Conservation (phyloP, 2,888 invertebrate genomes). For the Mythimna pallens region DNA sequence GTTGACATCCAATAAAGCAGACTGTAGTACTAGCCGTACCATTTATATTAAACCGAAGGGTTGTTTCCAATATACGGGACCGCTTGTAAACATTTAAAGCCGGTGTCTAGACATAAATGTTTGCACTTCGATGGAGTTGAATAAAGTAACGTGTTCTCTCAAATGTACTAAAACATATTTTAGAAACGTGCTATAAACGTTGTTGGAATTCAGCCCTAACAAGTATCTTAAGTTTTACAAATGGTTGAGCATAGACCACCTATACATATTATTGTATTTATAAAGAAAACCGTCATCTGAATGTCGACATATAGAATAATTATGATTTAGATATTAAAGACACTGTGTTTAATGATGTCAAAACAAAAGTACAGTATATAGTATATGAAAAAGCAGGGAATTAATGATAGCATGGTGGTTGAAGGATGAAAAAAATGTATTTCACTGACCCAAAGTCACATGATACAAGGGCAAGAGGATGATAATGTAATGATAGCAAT, state of each 20-base stretch:
- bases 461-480: background rate
- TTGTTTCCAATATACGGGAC: conserved; percentile 49
- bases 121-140: conserved; percentile 51
- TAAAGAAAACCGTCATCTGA: background rate
- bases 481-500: too few species aligned
- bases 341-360: background rate
- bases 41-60: conserved; percentile 52
- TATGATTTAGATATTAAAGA: background rate
- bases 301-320: background rate
- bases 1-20: conserved; percentile 34
- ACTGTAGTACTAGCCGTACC: conserved; percentile 14
- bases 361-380: background rate
- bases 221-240: conserved; percentile 3
- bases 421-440: background rate
- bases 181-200: conserved; percentile 27
- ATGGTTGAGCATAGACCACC: background rate
- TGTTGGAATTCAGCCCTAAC: conserved; percentile 14
- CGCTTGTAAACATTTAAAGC: conserved; percentile 51
- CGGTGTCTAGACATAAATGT: conserved; percentile 53
- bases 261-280: background rate
- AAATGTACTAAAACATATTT: conserved; percentile 48
- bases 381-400: too few species aligned
- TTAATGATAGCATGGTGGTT: too few species aligned
- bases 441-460: background rate
- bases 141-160: conserved; percentile 26